phyloP scores from a whole-genome alignment of 2,797 vertebrate species.

The Mormyrus proboscirostris region DNA sequence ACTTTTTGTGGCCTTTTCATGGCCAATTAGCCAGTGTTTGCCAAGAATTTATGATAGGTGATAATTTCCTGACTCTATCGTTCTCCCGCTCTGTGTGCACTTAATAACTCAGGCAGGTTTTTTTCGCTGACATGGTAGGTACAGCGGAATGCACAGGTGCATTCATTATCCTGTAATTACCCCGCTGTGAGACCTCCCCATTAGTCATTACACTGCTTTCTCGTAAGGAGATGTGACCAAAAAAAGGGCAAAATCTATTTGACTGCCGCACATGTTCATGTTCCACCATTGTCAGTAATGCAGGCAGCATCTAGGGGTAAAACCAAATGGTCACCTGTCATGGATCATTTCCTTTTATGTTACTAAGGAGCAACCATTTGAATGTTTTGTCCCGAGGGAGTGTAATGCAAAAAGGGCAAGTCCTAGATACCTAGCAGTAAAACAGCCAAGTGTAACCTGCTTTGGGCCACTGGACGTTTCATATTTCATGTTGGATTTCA shows the following conservation, averaged over 20 bases:
- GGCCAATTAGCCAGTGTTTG: slow-evolving; percentile 15
- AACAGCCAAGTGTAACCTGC: neutral
- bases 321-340: slow-evolving; percentile 51
- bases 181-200: slow-evolving; percentile 62
- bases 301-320: slow-evolving; percentile 27
- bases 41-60: neutral
- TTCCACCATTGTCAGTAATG: slow-evolving; percentile 30
- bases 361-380: neutral
- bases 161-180: slow-evolving; percentile 72
- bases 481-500: neutral
- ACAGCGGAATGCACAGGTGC: slow-evolving; percentile 56
- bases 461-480: neutral
- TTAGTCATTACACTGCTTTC: slow-evolving; percentile 61
- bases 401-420: neutral
- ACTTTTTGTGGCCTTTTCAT: neutral
- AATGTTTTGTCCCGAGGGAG: neutral
- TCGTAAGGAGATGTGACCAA: slow-evolving; percentile 48
- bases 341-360: slow-evolving; percentile 6
- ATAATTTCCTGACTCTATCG: neutral
- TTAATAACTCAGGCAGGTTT: slow-evolving; percentile 16
- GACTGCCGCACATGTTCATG: slow-evolving; percentile 42
- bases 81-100: neutral
- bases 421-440: neutral
- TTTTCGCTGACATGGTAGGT: slow-evolving; percentile 55
- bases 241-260: slow-evolving; percentile 48